Conservation (phyloP, 2,797 vertebrate genomes). For the Eremophila alpestris region DNA sequence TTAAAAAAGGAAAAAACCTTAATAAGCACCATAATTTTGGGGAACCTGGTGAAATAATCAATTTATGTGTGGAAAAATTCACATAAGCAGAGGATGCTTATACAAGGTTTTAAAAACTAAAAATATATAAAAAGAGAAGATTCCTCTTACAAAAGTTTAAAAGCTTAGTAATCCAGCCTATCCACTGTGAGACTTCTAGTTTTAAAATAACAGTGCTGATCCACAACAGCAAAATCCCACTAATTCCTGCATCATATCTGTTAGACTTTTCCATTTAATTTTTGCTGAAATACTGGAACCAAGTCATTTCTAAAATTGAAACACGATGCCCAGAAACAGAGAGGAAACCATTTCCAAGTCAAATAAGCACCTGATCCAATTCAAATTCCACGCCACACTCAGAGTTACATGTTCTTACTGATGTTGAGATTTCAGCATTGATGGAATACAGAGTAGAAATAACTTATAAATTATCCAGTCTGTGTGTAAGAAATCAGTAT, state of each 20-base stretch:
- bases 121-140: not conserved
- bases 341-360: conserved; percentile 15
- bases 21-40: not conserved
- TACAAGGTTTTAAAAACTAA: not conserved
- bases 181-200: not conserved
- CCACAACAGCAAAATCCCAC: not conserved
- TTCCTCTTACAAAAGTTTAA: not conserved
- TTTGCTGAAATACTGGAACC: not conserved
- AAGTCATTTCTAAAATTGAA: not conserved
- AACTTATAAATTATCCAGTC: not conserved
- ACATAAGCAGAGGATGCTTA: not conserved
- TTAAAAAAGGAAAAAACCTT: not conserved
- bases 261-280: not conserved
- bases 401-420: not conserved
- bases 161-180: not conserved
- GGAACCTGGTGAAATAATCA: not conserved
- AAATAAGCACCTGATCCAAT: conserved; percentile 33
- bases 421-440: not conserved
- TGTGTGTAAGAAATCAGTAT: not conserved
- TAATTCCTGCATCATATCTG: not conserved
- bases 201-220: not conserved
- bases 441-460: not conserved
- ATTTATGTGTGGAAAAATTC: not conserved
- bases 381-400: conserved; percentile 21
- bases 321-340: not conserved